Evolutionary conservation across 2,113 vertebrate species (phyloP).

Genomic region (Pitta sordida): DNA sequence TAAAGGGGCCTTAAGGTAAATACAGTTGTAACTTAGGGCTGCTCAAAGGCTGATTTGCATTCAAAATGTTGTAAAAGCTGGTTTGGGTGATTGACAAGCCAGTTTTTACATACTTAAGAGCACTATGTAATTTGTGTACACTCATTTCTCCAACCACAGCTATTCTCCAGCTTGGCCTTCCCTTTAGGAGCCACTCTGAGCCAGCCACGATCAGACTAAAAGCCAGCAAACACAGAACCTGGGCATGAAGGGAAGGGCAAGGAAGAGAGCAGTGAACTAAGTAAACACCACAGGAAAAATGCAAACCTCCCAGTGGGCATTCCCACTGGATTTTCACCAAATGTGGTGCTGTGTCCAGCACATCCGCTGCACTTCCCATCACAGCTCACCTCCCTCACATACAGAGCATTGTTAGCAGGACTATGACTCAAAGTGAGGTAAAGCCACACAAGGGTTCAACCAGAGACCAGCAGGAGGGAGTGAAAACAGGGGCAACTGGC

Average conservation of each 20-base stretch:
- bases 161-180: neutral
- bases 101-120: neutral
- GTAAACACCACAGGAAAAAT: neutral
- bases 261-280: neutral
- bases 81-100: neutral
- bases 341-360: neutral
- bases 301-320: neutral
- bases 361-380: neutral
- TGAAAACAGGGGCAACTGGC: neutral
- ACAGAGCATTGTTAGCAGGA: neutral
- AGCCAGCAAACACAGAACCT: neutral
- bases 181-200: neutral
- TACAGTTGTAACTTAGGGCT: neutral
- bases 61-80: neutral
- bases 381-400: neutral
- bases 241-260: neutral
- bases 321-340: neutral
- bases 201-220: neutral
- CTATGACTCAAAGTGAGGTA: neutral
- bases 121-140: neutral
- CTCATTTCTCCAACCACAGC: slow-evolving; percentile 13
- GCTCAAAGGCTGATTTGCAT: neutral
- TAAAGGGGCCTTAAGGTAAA: neutral
- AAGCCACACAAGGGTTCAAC: slow-evolving; percentile 6
- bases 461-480: neutral